Percentiles rank a stretch among this genome's conserved stretches.
These are phyloP conservation scores for Charaxes varanes DNA, from an alignment of 1,140 invertebrate species.

Conservation along the genomic window DNA sequence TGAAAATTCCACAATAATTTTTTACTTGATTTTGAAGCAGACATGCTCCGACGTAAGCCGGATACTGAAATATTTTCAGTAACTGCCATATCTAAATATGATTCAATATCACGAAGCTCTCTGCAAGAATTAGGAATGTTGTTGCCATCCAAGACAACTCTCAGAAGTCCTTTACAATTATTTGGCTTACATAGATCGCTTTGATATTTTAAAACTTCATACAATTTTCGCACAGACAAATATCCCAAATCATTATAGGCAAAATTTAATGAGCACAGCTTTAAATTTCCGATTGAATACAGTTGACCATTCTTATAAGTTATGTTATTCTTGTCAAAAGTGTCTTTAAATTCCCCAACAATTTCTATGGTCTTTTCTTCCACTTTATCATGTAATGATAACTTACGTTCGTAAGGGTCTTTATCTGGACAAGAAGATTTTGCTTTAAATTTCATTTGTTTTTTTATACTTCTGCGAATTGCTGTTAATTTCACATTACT, in stretches of 20 bases:
- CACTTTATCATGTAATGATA: slow-evolving; percentile 13
- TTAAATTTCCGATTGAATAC: slow-evolving; percentile 29
- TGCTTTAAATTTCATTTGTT: too few species aligned
- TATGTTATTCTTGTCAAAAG: slow-evolving; percentile 19
- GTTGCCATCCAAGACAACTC: slow-evolving; percentile 36
- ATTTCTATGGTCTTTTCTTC: slow-evolving; percentile 21
- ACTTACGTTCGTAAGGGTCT: neutral
- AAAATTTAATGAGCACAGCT: slow-evolving; percentile 33
- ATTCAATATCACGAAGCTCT: slow-evolving; percentile 22
- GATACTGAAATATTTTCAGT: slow-evolving; percentile 4
- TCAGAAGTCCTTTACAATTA: slow-evolving; percentile 24
- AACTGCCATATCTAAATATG: slow-evolving; percentile 14
- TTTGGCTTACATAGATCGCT: slow-evolving; percentile 1
- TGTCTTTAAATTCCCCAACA: slow-evolving; percentile 27
- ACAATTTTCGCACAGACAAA: slow-evolving; percentile 21
- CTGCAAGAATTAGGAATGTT: slow-evolving; percentile 21
- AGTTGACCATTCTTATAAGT: slow-evolving; percentile 10
- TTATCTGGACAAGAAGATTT: neutral
- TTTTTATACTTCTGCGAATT: too few species aligned
- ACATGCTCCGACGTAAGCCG: neutral
- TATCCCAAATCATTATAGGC: slow-evolving; percentile 31
- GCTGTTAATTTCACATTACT: too few species aligned
- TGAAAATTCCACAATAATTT: neutral
- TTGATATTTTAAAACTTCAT: slow-evolving; percentile 31
- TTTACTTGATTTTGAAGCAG: neutral